Conservation (phyloP, 2,888 invertebrate species). For the Mechanitis mazaeus region DNA sequence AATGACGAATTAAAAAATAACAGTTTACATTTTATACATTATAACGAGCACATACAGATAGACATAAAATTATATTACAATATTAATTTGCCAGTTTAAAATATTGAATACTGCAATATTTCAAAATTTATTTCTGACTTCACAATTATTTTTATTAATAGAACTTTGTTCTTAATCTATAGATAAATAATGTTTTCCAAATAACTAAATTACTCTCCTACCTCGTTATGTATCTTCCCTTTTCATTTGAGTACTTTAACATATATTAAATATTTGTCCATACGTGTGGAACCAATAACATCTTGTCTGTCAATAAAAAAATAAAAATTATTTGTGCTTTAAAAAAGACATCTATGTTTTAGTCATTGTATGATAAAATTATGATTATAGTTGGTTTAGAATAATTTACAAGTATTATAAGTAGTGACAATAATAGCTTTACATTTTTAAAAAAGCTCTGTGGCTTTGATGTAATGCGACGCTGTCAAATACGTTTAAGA, state of each 20-base stretch:
- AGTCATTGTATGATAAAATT: neutral
- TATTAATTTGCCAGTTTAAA: too few relatives aligned
- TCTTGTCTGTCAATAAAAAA: too few relatives aligned
- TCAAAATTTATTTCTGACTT: neutral
- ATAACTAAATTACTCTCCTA: conserved; percentile 18
- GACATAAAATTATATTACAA: neutral
- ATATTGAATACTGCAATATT: too few relatives aligned
- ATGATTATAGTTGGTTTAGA: neutral
- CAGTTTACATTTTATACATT: conserved; percentile 15
- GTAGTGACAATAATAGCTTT: conserved; percentile 24
- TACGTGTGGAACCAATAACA: conserved; percentile 1
- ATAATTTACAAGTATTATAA: conserved; percentile 16
- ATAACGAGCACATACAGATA: conserved; percentile 14
- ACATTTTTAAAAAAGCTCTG: neutral
- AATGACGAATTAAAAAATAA: conserved; percentile 33
- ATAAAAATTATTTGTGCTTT: too few relatives aligned
- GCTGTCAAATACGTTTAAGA: too few relatives aligned
- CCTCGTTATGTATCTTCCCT: conserved; percentile 22
- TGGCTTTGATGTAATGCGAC: too few relatives aligned
- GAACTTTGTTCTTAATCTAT: neutral
- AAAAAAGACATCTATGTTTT: neutral
- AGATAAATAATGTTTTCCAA: conserved; percentile 19
- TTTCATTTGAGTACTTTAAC: neutral
- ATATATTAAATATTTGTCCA: neutral
- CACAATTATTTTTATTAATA: neutral